A percentile compares a stretch with the other conserved stretches of the same genome.
Evolutionary conservation across 2,888 invertebrate genomes (phyloP).

Genomic region (Flexamia atlantica): DNA sequence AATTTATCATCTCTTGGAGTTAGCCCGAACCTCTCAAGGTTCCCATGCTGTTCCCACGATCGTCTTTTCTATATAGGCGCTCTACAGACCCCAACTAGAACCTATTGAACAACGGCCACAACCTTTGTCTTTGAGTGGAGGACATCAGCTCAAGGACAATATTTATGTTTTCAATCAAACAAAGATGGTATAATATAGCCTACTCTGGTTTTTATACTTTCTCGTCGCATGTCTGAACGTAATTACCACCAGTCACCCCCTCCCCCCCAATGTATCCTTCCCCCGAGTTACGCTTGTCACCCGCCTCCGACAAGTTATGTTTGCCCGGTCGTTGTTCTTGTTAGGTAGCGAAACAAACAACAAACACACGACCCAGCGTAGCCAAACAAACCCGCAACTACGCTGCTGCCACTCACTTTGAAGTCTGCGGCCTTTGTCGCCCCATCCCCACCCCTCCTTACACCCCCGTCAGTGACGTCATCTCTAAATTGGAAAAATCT

Average conservation of each 20-base stretch:
- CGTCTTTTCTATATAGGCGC: too few species aligned
- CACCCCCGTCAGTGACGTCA: conserved; percentile 44
- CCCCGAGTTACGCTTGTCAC: neutral
- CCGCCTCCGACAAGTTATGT: neutral
- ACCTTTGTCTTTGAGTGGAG: too few species aligned
- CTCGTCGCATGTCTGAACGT: neutral
- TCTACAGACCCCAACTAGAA: too few species aligned
- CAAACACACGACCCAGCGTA: neutral
- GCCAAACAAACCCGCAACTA: neutral
- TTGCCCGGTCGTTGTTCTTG: neutral
- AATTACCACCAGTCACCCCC: neutral
- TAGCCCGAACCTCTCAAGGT: too few species aligned
- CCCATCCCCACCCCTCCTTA: neutral
- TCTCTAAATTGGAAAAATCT: conserved; percentile 45
- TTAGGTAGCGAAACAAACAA: conserved; percentile 1
- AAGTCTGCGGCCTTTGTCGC: conserved; percentile 35
- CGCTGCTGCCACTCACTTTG: conserved; percentile 22
- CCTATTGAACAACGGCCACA: too few species aligned
- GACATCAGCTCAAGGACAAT: too few species aligned
- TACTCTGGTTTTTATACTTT: too few species aligned
- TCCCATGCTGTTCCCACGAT: too few species aligned
- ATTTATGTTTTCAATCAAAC: too few species aligned
- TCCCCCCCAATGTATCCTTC: neutral
- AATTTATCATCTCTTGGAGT: too few species aligned
- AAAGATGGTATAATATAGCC: too few species aligned